A percentile compares a stretch with the other conserved stretches of the same genome.
phyloP scores from a whole-genome alignment of 2,797 vertebrate species.

The Rhyacichthys aspro region DNA sequence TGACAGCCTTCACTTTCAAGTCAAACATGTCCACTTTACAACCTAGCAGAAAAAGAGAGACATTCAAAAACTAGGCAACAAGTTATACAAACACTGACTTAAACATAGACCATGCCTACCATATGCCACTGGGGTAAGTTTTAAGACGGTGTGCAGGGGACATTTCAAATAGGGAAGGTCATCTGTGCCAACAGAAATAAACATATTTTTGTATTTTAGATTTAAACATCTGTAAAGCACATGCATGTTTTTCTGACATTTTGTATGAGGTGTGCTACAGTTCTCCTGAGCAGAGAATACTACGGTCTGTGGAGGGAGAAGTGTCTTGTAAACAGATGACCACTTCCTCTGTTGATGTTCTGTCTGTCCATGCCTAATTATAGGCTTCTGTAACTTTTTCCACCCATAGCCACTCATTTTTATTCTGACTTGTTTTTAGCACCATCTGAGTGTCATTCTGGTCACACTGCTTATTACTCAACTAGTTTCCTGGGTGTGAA shows the following conservation, averaged over 20 bases:
- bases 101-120: constrained; percentile 76
- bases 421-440: neutral
- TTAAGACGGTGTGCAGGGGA: constrained; percentile 91
- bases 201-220: neutral
- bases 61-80: neutral
- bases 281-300: neutral
- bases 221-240: neutral
- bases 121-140: constrained; percentile 93
- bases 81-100: neutral
- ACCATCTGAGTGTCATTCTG: neutral
- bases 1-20: constrained; percentile 90
- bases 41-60: constrained; percentile 73
- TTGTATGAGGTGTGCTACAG: neutral
- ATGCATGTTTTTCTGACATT: constrained; percentile 8
- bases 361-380: constrained; percentile 13
- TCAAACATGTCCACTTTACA: constrained; percentile 93
- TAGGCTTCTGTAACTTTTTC: constrained; percentile 20
- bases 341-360: constrained; percentile 33
- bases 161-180: constrained; percentile 92
- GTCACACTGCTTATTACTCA: neutral
- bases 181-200: constrained; percentile 73
- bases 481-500: too few species aligned
- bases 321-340: constrained; percentile 28
- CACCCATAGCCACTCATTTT: neutral
- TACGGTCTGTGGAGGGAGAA: constrained; percentile 21